Evolutionary conservation across 2,113 vertebrate genomes (phyloP), one percentile per base, ranked within the genome.

Genomic region (Saguinus imperator): DNA sequence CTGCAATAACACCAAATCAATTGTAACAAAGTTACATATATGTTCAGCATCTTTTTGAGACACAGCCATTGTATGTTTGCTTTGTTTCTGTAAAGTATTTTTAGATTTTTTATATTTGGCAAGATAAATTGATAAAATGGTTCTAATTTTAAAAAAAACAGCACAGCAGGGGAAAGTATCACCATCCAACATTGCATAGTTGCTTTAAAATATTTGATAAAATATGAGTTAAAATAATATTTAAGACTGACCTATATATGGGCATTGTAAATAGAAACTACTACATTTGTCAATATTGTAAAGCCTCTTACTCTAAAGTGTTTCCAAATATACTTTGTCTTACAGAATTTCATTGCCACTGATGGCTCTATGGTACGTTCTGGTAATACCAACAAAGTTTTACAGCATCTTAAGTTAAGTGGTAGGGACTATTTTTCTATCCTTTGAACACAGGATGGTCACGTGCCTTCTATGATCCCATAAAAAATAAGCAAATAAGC

Each of bases 71-170:
- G 50, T 32, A 11, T 81, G 4, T 20, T 93, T 95, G 11, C 79
- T 95, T 96, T 35, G 64, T 58, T 37, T 73, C 94, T 95, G 48
- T 84, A 66, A 94, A 23, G 70, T 5, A 75, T 55, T 20, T 61
- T 43, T 6, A 82, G 10, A 40, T 50, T n/a, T 32, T 29, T 50
- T 61, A 14, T 68, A 35, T 32, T 43, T 77, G 16, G 32, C 23
- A 76, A 48, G 13, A n/a, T 8, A 77, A 55, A 77, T 57, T 72
- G n/a, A 10, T 29, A 20, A 86, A 43, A 72, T 89, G 12, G 70
- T 37, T 57, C 3, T 55, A 68, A 37, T 75, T 81, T 73, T n/a
- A n/a, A n/a, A 95, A 73, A 13, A 88, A 77, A 40, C 1, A 4
- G 79, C 1, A 43, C 13, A 1, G 57, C 13, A 27, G 50, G 32